A percentile compares a stretch with the other conserved stretches of the same genome.
These are phyloP conservation scores for Dimorphilus gyrociliatus DNA, from an alignment of 2,888 invertebrate genomes.

Conservation along the genomic window DNA sequence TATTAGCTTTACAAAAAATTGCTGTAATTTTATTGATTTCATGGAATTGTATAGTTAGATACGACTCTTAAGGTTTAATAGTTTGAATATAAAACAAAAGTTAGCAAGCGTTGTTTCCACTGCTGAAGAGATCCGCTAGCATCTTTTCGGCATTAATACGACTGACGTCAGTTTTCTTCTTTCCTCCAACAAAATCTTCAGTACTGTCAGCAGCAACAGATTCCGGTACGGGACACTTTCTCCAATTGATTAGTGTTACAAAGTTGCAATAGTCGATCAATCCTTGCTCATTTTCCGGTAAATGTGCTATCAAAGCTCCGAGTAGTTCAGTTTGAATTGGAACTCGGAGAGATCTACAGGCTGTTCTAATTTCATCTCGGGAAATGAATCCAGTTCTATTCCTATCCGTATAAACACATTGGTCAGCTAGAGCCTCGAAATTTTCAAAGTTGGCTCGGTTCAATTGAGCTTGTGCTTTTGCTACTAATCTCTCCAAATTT, in stretches of 20 bases:
- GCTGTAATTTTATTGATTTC: no score
- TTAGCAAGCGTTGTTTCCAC: no score
- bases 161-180: background rate
- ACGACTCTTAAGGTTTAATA: no score
- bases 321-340: conserved; percentile 29
- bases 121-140: background rate
- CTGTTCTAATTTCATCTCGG: conserved; percentile 19
- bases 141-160: background rate
- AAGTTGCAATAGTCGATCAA: conserved; percentile 20
- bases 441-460: conserved; percentile 32
- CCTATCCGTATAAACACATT: conserved; percentile 22
- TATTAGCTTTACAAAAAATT: no score
- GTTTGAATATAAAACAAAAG: no score
- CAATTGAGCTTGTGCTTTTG: conserved; percentile 29
- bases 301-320: conserved; percentile 20
- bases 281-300: conserved; percentile 15
- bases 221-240: conserved; percentile 21
- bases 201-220: background rate
- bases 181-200: conserved; percentile 1
- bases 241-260: conserved; percentile 28
- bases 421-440: conserved; percentile 22
- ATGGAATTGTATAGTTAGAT: no score
- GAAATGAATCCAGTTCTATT: conserved; percentile 20
- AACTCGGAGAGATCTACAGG: conserved; percentile 25
- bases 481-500: conserved; percentile 18